Conservation (phyloP, 1,140 invertebrate genomes). For the Babylonia areolata region DNA sequence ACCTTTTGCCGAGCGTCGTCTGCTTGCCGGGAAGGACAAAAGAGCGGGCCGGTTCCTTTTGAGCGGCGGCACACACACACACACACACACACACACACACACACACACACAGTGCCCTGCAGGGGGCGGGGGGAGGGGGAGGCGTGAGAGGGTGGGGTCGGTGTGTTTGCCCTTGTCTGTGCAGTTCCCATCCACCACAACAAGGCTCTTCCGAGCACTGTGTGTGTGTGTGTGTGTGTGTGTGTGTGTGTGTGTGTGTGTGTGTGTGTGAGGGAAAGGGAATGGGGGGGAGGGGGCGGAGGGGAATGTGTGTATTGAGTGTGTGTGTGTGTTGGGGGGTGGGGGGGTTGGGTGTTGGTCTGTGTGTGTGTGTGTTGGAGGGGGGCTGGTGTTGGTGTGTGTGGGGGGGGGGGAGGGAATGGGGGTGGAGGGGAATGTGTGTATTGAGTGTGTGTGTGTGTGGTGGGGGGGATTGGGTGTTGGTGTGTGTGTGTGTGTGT, state of each 20-base stretch:
- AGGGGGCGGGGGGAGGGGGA: not conserved
- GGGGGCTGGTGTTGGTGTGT: not conserved
- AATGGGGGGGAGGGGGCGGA: no score
- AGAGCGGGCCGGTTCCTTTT: not conserved
- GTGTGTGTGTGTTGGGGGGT: not conserved
- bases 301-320: not conserved
- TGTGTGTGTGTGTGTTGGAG: conserved; percentile 1
- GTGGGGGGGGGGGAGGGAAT: not conserved
- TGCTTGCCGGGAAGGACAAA: not conserved
- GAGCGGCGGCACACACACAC: no score
- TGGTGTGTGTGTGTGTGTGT: no score
- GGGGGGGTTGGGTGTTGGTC: not conserved
- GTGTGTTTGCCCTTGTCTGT: no score
- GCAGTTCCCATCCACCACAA: no score
- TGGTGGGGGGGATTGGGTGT: not conserved
- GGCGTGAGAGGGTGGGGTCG: not conserved
- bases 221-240: no score
- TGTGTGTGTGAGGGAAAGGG: no score
- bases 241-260: no score
- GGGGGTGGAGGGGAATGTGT: not conserved
- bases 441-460: not conserved
- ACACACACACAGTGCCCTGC: no score
- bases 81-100: no score
- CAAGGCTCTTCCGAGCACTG: no score
- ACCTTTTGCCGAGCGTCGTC: not conserved